Evolutionary conservation across 2,797 vertebrate genomes (phyloP).

Genomic region (Xenopus petersii): DNA sequence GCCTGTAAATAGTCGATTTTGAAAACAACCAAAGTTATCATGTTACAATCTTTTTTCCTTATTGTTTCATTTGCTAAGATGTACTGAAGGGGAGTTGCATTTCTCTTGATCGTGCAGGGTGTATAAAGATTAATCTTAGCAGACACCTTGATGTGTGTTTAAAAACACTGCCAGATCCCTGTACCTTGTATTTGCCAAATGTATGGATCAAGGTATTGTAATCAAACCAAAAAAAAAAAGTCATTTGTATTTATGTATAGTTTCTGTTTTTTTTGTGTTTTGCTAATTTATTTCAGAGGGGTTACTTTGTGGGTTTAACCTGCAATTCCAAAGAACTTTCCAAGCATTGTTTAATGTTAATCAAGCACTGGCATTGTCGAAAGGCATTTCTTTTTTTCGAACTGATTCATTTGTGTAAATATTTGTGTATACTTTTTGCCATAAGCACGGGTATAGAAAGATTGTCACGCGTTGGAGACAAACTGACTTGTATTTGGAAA

Average conservation of each 20-base stretch:
- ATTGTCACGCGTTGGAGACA: constrained; percentile 69
- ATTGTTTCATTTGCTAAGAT: constrained; percentile 75
- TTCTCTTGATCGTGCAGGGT: constrained; percentile 73
- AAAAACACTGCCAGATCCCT: constrained; percentile 87
- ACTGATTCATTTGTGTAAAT: constrained; percentile 58
- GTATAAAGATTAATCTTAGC: constrained; percentile 79
- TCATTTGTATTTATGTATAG: constrained; percentile 53
- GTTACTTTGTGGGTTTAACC: constrained; percentile 83
- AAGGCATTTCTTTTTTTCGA: constrained; percentile 58
- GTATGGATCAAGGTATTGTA: constrained; percentile 77
- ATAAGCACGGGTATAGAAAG: constrained; percentile 80
- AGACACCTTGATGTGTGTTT: constrained; percentile 81
- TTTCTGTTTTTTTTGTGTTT: constrained; percentile 59
- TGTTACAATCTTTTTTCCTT: constrained; percentile 75
- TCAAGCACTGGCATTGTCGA: constrained; percentile 85
- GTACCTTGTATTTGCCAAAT: constrained; percentile 78
- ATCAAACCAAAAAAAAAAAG: constrained; percentile 72
- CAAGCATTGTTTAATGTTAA: constrained; percentile 73
- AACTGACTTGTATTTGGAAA: constrained; percentile 75
- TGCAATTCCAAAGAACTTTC: constrained; percentile 84
- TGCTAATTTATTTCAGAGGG: constrained; percentile 75
- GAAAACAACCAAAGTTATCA: constrained; percentile 75
- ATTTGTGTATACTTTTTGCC: constrained; percentile 72
- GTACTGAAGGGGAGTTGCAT: constrained; percentile 70
- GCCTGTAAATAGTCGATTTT: constrained; percentile 93